Conservation (phyloP, 1,140 invertebrate genomes). For the Bombus huntii region DNA sequence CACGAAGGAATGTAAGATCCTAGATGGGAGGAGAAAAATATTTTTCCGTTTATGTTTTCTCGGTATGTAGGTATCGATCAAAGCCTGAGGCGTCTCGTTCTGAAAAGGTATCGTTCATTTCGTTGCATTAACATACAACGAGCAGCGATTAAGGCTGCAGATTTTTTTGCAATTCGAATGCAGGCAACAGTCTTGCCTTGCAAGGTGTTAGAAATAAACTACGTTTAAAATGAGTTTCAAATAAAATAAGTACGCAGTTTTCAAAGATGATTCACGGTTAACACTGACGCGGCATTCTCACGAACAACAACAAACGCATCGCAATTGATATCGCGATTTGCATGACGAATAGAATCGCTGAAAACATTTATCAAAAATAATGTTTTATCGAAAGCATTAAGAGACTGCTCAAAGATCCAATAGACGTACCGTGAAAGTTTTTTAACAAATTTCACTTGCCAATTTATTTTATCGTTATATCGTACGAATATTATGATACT, state of each 20-base stretch:
- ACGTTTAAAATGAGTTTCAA: conserved; percentile 18
- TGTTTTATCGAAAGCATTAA: no score
- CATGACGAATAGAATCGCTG: not conserved
- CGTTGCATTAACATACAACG: conserved; percentile 47
- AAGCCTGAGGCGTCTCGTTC: not conserved
- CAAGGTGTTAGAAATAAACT: conserved; percentile 22
- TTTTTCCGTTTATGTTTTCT: not conserved
- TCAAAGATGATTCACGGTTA: conserved; percentile 5
- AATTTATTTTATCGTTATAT: no score
- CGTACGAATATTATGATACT: no score
- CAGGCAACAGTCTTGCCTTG: not conserved
- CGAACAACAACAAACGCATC: not conserved
- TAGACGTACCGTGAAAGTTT: no score
- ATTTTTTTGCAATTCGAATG: conserved; percentile 52
- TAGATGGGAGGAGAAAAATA: not conserved
- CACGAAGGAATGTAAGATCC: not conserved
- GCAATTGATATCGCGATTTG: not conserved
- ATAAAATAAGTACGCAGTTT: conserved; percentile 24
- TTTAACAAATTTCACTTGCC: no score
- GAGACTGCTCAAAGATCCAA: no score
- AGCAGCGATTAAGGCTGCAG: conserved; percentile 9
- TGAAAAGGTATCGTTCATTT: conserved; percentile 32
- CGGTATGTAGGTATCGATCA: not conserved
- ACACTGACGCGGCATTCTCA: not conserved
- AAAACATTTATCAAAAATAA: not conserved